Conservation (phyloP, 2,113 vertebrate species). For the Corydoras maculifer region DNA sequence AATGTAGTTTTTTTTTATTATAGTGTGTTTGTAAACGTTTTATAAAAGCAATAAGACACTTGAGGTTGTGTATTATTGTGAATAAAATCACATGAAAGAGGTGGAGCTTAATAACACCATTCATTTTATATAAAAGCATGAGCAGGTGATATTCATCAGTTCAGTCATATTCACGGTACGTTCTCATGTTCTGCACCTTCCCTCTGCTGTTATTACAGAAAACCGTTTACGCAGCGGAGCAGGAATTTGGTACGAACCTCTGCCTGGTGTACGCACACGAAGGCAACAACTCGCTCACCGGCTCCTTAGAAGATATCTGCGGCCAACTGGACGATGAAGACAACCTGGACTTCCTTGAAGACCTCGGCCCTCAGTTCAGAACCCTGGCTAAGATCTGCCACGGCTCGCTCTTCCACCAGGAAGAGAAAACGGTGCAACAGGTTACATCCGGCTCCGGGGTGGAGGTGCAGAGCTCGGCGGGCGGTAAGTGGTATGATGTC, state of each 20-base stretch:
- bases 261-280: conserved; percentile 75
- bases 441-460: conserved; percentile 18
- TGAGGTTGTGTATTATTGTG: too few species aligned
- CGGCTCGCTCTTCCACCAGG: conserved; percentile 59
- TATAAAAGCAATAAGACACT: too few species aligned
- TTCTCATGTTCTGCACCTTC: neutral
- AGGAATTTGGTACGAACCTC: conserved; percentile 54
- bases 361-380: conserved; percentile 84
- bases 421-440: conserved; percentile 31
- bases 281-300: conserved; percentile 68
- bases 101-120: too few species aligned
- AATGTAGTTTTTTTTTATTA: too few species aligned
- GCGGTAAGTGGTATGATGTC: neutral
- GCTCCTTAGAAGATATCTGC: conserved; percentile 81
- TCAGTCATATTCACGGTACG: conserved; percentile 11
- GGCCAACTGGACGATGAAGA: conserved; percentile 76
- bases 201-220: conserved; percentile 68
- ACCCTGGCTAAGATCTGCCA: conserved; percentile 84
- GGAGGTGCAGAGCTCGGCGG: neutral
- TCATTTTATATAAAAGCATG: too few species aligned
- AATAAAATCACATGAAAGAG: too few species aligned
- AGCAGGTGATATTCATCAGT: too few species aligned
- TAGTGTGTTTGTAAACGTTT: too few species aligned
- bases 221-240: conserved; percentile 59
- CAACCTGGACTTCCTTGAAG: conserved; percentile 79